A percentile compares a stretch with the other conserved stretches of the same genome.
These are phyloP conservation scores for Brachionus koreanus DNA, from an alignment of 1,140 invertebrate species.

Conservation along the genomic window DNA sequence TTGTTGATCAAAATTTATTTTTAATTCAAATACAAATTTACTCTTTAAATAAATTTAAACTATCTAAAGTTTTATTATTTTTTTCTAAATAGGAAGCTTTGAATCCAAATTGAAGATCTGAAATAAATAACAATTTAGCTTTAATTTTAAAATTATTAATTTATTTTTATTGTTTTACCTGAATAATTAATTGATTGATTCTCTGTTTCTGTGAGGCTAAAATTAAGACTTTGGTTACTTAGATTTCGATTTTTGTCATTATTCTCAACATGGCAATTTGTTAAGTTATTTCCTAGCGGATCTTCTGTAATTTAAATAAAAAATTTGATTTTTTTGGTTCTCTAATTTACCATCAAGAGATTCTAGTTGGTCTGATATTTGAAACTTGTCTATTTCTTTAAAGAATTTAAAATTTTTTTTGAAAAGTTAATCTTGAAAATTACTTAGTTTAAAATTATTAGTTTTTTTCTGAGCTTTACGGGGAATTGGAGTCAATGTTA, in stretches of 20 bases:
- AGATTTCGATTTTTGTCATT: not conserved
- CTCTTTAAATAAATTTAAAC: conserved; percentile 16
- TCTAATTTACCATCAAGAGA: not conserved
- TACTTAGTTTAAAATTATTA: not conserved
- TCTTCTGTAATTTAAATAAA: not conserved
- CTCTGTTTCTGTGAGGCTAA: not conserved
- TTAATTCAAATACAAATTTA: not conserved
- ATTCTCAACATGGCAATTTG: not conserved
- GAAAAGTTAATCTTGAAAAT: not conserved
- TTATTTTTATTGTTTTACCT: not conserved
- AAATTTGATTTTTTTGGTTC: not conserved
- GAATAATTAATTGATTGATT: not conserved
- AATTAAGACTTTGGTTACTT: not conserved
- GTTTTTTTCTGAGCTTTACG: not conserved
- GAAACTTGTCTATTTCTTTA: not conserved
- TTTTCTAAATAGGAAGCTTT: not conserved
- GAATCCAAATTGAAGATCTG: not conserved
- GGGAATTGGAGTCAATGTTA: not conserved
- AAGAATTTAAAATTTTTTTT: not conserved
- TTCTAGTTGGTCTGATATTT: not conserved
- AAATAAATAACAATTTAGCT: not conserved
- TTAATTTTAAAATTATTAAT: not conserved
- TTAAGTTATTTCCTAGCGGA: not conserved
- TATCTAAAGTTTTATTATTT: not conserved
- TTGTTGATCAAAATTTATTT: not conserved